These are phyloP conservation scores for Neoaliturus tenellus DNA, from an alignment of 2,888 invertebrate genomes.

Conservation along the genomic window DNA sequence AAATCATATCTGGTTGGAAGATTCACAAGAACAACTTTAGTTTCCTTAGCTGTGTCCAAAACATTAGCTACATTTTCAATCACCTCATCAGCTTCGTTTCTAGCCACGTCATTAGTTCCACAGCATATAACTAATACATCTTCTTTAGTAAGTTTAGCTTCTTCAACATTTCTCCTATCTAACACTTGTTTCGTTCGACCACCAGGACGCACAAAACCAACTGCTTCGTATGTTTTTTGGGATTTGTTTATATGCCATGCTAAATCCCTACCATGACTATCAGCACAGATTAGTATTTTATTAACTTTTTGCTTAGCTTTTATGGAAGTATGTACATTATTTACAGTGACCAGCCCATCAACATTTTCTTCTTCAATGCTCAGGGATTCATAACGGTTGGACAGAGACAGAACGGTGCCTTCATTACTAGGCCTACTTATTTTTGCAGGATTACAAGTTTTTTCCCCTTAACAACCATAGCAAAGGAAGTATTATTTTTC, in stretches of 20 bases:
- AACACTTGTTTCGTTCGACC: not conserved
- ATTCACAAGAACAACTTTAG: not conserved
- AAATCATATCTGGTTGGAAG: not conserved
- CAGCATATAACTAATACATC: not conserved
- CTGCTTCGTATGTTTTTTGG: conserved; percentile 7
- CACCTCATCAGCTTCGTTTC: conserved; percentile 20
- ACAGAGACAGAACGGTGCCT: too few relatives aligned
- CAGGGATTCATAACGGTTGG: too few relatives aligned
- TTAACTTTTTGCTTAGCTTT: too few relatives aligned
- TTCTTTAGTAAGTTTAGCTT: conserved; percentile 3
- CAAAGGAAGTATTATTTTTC: too few relatives aligned
- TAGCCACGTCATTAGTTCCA: conserved; percentile 9
- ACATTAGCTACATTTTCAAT: not conserved
- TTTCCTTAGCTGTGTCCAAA: not conserved
- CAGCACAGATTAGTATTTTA: too few relatives aligned
- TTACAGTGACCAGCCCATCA: too few relatives aligned
- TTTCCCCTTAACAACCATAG: too few relatives aligned
- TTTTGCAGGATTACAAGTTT: too few relatives aligned
- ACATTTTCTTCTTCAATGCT: too few relatives aligned
- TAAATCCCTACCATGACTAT: too few relatives aligned
- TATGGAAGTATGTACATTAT: too few relatives aligned
- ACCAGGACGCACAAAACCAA: not conserved
- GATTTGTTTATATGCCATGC: conserved; percentile 11
- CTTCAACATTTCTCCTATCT: not conserved
- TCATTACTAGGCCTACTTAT: too few relatives aligned